Percentiles rank a stretch among this genome's conserved stretches.
phyloP scores from a whole-genome alignment of 2,797 vertebrate genomes.

The Neostethus bicornis region DNA sequence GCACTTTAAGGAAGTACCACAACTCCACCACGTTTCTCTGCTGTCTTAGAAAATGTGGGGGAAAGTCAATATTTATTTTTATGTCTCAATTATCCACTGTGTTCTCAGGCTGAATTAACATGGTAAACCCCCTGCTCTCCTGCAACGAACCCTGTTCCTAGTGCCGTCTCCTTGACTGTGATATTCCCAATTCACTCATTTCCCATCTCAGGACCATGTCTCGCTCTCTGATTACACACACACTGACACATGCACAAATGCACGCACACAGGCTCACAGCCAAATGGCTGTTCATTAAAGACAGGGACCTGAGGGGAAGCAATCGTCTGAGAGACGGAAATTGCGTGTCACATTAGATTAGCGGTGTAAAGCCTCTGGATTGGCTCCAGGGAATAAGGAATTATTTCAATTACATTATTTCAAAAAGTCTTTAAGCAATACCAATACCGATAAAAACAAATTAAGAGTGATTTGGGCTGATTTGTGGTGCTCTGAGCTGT shows the following conservation, averaged over 20 bases:
- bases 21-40: conserved; percentile 6
- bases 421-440: conserved; percentile 83
- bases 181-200: conserved; percentile 75
- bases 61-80: conserved; percentile 45
- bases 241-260: conserved; percentile 31
- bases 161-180: conserved; percentile 45
- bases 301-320: conserved; percentile 82
- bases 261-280: conserved; percentile 65
- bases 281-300: conserved; percentile 84
- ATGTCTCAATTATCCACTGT: conserved; percentile 35
- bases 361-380: conserved; percentile 79
- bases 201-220: conserved; percentile 61
- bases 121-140: conserved; percentile 20
- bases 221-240: conserved; percentile 52
- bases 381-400: conserved; percentile 79
- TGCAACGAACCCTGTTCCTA: conserved; percentile 27
- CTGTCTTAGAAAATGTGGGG: conserved; percentile 14
- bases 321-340: conserved; percentile 82
- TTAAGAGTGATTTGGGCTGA: conserved; percentile 81
- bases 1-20: conserved; percentile 15
- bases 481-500: conserved; percentile 70
- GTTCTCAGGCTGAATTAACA: conserved; percentile 41
- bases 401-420: conserved; percentile 85
- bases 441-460: conserved; percentile 83
- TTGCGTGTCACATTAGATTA: conserved; percentile 84